Evolutionary conservation across 1,140 invertebrate genomes (phyloP), one percentile per base, ranked within the genome.

Genomic region (Aphaenogaster rudis): DNA sequence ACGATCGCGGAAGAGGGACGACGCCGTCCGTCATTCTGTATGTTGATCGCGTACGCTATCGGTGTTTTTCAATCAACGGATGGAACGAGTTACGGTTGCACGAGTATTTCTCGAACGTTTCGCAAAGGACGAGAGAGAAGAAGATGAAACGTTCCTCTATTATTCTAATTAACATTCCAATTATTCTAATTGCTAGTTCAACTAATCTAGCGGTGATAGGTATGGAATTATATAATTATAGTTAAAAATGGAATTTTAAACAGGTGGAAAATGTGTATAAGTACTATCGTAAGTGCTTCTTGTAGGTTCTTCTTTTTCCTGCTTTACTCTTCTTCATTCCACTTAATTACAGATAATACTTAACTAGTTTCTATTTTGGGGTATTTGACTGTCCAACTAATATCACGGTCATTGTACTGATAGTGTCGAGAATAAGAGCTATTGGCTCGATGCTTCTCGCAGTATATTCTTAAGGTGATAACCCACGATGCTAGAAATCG

Each of bases 1-100:
- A 74, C 80, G 80, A 84, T 74, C 67, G 69, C 80, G 80, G 80
- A 84, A 84, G 80, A 84, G 69, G n/a, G 48, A 42, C 36, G 78
- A 42, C 36, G 78, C 17, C 28, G 33, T 42, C 36, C 45, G 69
- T 84, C 80, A 74, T 84, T 84, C 42, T 42, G 54, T 61, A 84
- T 84, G 69, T 84, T 76, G 80, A 84, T 76, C 80, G 80, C 69
- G 69, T 17, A 11, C 57, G 54, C n/a, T 84, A 50, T 84, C 80
- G 9, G 33, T 61, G 80, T 84, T 74, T 74, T 74, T 76, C 54
- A 84, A 84, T 84, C 80, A 45, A 28, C 42, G 8, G 28, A 28
- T 76, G 74, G 4, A 57, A 42, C n/a, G 61, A 45, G 6, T 28
- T n/a, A 28, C 59, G 42, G 28, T 28, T 36, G 11, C 17, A 17